A percentile compares a stretch with the other conserved stretches of the same genome.
These are phyloP conservation scores for Tenebrosternarchus preto DNA, from an alignment of 2,113 vertebrate species.

Conservation along the genomic window DNA sequence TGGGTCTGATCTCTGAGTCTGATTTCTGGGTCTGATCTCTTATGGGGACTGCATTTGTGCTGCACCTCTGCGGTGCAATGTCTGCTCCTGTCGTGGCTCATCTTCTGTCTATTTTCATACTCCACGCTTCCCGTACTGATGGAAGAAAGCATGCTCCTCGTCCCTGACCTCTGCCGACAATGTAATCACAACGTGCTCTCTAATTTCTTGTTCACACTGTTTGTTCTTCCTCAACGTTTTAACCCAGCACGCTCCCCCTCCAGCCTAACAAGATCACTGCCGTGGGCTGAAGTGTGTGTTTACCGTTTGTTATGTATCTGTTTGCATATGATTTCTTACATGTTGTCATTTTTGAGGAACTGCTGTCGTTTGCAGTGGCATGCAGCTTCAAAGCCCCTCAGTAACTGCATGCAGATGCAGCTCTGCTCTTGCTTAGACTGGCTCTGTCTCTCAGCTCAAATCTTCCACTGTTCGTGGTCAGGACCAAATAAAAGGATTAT, in stretches of 20 bases:
- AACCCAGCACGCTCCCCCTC: not conserved
- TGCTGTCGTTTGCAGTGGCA: constrained; percentile 11
- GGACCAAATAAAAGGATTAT: not conserved
- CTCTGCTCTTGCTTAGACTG: not conserved
- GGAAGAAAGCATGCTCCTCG: constrained; percentile 13
- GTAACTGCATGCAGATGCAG: not conserved
- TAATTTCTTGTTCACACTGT: constrained; percentile 26
- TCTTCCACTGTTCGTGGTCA: constrained; percentile 2
- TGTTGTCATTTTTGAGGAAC: constrained; percentile 6
- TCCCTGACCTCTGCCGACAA: constrained; percentile 24
- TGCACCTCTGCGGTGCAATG: constrained; percentile 11
- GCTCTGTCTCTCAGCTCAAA: constrained; percentile 3
- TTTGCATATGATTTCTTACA: not conserved
- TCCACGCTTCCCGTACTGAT: constrained; percentile 24
- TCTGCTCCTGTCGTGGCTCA: not conserved
- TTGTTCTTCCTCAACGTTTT: constrained; percentile 7
- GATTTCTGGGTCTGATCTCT: not conserved
- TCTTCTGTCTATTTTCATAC: constrained; percentile 36
- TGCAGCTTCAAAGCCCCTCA: not conserved
- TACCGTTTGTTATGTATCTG: constrained; percentile 21
- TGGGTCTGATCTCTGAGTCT: not conserved
- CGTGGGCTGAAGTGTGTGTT: not conserved
- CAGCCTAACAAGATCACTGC: not conserved
- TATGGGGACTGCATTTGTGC: constrained; percentile 17
- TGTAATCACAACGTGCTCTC: not conserved